phyloP scores from a whole-genome alignment of 1,140 invertebrate species.

The Nymphalis io region DNA sequence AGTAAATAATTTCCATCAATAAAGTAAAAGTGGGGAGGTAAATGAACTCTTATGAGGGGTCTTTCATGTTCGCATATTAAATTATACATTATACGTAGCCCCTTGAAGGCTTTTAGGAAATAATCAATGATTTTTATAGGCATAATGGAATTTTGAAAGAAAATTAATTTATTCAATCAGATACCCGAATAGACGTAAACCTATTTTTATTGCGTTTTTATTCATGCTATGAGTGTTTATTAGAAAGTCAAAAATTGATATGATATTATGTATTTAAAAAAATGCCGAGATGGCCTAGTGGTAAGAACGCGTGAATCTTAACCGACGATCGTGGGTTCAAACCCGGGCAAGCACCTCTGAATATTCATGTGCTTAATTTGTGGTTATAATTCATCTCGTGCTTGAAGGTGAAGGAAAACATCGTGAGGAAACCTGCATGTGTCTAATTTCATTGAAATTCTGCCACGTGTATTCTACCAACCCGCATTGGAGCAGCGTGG shows the following conservation, averaged over 20 bases:
- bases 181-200: neutral
- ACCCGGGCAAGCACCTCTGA: too few relatives aligned
- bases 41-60: constrained; percentile 32
- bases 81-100: constrained; percentile 25
- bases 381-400: too few relatives aligned
- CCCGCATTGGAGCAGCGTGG: too few relatives aligned
- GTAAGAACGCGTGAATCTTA: too few relatives aligned
- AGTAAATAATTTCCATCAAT: constrained; percentile 25
- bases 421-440: too few relatives aligned
- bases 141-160: constrained; percentile 9
- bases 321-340: too few relatives aligned
- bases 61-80: constrained; percentile 37
- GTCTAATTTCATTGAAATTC: too few relatives aligned
- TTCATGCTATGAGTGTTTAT: neutral
- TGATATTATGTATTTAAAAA: neutral
- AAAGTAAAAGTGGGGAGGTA: constrained; percentile 25
- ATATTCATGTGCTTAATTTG: too few relatives aligned
- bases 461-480: too few relatives aligned
- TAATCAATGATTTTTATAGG: constrained; percentile 16
- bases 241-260: neutral
- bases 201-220: neutral
- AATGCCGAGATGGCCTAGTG: too few relatives aligned
- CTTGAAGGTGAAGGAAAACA: too few relatives aligned
- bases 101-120: constrained; percentile 30
- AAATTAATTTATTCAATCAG: neutral